These are phyloP conservation scores for Bembecia ichneumoniformis DNA, from an alignment of 2,888 invertebrate species.

Conservation along the genomic window DNA sequence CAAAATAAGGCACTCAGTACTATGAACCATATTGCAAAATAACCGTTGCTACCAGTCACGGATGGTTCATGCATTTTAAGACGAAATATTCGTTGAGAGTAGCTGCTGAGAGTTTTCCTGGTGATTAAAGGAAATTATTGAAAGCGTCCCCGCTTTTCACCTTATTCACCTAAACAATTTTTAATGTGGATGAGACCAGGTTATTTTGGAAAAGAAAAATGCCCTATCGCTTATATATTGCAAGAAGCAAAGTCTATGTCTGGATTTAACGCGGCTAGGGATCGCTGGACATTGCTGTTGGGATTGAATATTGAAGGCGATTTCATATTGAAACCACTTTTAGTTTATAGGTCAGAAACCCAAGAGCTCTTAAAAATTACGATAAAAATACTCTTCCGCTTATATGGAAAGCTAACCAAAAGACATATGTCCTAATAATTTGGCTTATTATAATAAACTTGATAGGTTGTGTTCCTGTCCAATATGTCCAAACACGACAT, in stretches of 20 bases:
- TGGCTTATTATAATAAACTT: background rate
- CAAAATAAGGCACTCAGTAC: background rate
- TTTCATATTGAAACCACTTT: conserved; percentile 18
- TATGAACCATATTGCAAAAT: background rate
- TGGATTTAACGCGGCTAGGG: conserved; percentile 18
- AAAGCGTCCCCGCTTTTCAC: background rate
- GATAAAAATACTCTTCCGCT: conserved; percentile 1
- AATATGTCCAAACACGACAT: conserved; percentile 1
- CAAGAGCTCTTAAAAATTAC: conserved; percentile 5
- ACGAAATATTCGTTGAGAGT: background rate
- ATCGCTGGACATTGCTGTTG: conserved; percentile 17
- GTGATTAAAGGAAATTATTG: background rate
- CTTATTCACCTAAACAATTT: conserved; percentile 6
- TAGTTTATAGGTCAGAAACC: conserved; percentile 11
- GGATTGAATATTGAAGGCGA: conserved; percentile 17
- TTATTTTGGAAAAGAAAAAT: conserved; percentile 11
- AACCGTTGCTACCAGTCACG: background rate
- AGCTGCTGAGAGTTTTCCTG: background rate
- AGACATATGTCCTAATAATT: conserved; percentile 1
- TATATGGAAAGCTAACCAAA: conserved; percentile 3
- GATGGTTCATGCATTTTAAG: background rate
- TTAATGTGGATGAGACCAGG: conserved; percentile 9
- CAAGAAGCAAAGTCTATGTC: conserved; percentile 10
- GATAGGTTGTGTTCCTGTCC: background rate
- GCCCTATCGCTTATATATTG: conserved; percentile 7